Percentiles rank a stretch among this genome's conserved stretches.
These are phyloP conservation scores for Eupithecia pulchellata DNA, from an alignment of 2,888 invertebrate species.

Conservation along the genomic window DNA sequence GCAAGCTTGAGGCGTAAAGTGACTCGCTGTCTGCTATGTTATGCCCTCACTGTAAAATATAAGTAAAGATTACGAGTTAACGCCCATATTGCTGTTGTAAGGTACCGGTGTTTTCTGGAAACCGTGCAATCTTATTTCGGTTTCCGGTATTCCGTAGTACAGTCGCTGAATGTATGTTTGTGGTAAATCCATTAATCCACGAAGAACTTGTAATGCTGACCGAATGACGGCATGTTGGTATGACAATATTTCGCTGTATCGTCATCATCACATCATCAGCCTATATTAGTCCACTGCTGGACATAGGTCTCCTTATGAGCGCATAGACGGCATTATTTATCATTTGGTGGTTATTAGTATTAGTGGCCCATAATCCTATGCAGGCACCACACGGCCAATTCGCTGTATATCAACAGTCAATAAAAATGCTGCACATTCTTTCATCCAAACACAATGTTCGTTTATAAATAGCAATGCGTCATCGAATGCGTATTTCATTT, in stretches of 20 bases:
- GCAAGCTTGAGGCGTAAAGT: no score
- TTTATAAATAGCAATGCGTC: conserved; percentile 57
- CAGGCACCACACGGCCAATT: no score
- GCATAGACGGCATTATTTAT: no score
- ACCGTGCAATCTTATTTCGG: no score
- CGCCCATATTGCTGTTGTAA: background rate
- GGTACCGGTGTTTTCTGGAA: no score
- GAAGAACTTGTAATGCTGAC: background rate
- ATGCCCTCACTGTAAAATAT: background rate
- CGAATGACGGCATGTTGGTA: background rate
- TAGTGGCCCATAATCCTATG: no score
- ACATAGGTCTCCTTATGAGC: no score
- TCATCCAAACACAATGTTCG: conserved; percentile 55
- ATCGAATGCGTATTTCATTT: conserved; percentile 37
- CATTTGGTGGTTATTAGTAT: no score
- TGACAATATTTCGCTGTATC: background rate
- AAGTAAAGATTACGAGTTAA: background rate
- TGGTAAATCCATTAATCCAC: background rate
- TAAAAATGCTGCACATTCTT: conserved; percentile 52
- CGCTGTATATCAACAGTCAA: background rate
- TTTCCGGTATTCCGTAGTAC: no score
- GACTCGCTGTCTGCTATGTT: background rate
- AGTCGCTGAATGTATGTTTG: background rate
- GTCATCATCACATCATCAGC: no score
- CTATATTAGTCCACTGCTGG: no score